These are phyloP conservation scores for Andrena minutula DNA, from an alignment of 2,888 invertebrate genomes.

Conservation along the genomic window DNA sequence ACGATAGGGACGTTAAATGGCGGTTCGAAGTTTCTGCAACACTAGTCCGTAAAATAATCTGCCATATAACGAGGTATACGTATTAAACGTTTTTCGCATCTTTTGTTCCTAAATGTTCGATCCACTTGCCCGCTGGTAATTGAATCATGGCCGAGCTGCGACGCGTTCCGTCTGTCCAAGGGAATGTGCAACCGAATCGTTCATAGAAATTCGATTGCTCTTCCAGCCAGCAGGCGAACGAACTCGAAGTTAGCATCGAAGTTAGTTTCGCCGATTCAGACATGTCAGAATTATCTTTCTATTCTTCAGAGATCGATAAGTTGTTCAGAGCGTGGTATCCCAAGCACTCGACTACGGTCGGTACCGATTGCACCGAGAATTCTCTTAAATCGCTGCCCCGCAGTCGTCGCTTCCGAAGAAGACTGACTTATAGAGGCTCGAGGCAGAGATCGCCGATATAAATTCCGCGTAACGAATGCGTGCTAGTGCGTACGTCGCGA, in stretches of 20 bases:
- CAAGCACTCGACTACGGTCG: not conserved
- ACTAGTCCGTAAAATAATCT: slow-evolving; percentile 76
- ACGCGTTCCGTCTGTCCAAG: not conserved
- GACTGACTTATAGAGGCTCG: not conserved
- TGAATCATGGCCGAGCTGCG: slow-evolving; percentile 23
- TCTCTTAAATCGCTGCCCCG: not conserved
- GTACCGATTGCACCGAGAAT: not conserved
- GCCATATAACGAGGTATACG: slow-evolving; percentile 74
- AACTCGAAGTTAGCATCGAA: not conserved
- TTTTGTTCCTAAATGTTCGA: slow-evolving; percentile 70
- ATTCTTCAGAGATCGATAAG: not conserved
- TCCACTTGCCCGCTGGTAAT: slow-evolving; percentile 57
- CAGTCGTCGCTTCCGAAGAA: not conserved
- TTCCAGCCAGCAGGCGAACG: not conserved
- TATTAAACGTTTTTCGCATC: slow-evolving; percentile 71
- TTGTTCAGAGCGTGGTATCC: not conserved
- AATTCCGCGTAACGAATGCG: slow-evolving; percentile 4
- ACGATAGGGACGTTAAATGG: slow-evolving; percentile 35
- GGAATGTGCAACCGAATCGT: slow-evolving; percentile 31
- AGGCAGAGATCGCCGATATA: not conserved
- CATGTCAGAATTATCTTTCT: not conserved
- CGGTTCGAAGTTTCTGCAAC: slow-evolving; percentile 61
- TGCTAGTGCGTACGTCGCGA: not conserved
- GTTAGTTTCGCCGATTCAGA: not conserved
- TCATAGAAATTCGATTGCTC: slow-evolving; percentile 13